Percentiles rank a stretch among this genome's conserved stretches.
Evolutionary conservation across 2,888 invertebrate genomes (phyloP).

Genomic region (Acleris emargana): DNA sequence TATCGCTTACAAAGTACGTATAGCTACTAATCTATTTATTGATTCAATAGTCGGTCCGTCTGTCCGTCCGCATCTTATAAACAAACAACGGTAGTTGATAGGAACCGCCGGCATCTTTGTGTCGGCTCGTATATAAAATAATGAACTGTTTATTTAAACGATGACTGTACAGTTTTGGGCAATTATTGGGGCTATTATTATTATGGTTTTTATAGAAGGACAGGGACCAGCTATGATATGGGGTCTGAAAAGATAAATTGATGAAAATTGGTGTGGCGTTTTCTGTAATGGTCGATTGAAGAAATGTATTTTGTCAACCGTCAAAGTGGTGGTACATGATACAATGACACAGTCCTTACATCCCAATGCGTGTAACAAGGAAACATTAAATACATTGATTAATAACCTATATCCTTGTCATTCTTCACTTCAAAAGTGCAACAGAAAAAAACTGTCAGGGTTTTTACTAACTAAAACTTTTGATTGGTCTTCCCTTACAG

Average conservation of each 20-base stretch:
- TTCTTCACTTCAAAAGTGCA: too few species aligned
- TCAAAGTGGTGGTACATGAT: too few species aligned
- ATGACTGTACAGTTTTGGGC: conserved; percentile 55
- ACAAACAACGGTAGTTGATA: conserved; percentile 65
- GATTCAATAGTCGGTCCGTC: conserved; percentile 64
- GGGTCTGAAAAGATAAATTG: background rate
- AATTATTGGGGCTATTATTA: conserved; percentile 29
- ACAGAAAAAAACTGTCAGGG: too few species aligned
- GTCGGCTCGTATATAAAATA: conserved; percentile 31
- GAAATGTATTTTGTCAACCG: too few species aligned
- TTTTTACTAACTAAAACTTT: too few species aligned
- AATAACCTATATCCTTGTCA: too few species aligned
- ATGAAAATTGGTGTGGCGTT: background rate
- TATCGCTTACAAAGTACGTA: conserved; percentile 73
- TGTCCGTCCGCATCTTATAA: conserved; percentile 50
- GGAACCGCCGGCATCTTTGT: conserved; percentile 43
- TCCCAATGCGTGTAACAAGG: too few species aligned
- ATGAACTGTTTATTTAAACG: conserved; percentile 50
- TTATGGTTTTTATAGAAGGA: conserved; percentile 1
- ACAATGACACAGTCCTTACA: too few species aligned
- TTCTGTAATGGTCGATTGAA: background rate
- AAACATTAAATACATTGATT: too few species aligned
- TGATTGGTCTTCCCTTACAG: too few species aligned
- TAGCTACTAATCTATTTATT: conserved; percentile 73
- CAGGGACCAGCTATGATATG: conserved; percentile 6